Evolutionary conservation across 2,797 vertebrate species (phyloP).

Genomic region (Macrochelys suwanniensis): DNA sequence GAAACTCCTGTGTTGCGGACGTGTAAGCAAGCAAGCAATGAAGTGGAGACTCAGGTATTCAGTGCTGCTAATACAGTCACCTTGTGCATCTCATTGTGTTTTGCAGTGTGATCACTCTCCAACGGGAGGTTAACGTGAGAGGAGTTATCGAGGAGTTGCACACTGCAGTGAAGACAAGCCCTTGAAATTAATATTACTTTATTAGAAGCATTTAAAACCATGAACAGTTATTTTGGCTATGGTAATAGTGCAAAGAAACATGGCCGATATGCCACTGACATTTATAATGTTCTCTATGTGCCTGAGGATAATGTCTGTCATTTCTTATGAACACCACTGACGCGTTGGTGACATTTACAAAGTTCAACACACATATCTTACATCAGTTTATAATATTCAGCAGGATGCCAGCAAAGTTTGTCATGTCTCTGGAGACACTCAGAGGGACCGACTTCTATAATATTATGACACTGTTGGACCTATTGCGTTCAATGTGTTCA

Average conservation of each 20-base stretch:
- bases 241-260: neutral
- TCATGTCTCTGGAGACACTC: neutral
- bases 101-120: neutral
- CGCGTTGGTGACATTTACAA: neutral
- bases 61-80: neutral
- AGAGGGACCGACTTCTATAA: neutral
- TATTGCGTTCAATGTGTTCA: neutral
- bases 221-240: neutral
- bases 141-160: neutral
- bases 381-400: neutral
- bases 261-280: neutral
- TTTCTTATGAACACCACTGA: neutral
- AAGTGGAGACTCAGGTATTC: neutral
- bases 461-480: neutral
- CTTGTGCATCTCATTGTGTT: accelerated
- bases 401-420: neutral
- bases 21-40: neutral
- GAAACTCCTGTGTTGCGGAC: neutral
- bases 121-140: too few species aligned
- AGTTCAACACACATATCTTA: neutral
- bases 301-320: neutral
- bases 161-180: neutral
- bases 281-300: neutral
- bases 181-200: neutral
- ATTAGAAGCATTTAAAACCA: neutral